Evolutionary conservation across 1,140 invertebrate species (phyloP).

Genomic region (Pachypsylla venusta): DNA sequence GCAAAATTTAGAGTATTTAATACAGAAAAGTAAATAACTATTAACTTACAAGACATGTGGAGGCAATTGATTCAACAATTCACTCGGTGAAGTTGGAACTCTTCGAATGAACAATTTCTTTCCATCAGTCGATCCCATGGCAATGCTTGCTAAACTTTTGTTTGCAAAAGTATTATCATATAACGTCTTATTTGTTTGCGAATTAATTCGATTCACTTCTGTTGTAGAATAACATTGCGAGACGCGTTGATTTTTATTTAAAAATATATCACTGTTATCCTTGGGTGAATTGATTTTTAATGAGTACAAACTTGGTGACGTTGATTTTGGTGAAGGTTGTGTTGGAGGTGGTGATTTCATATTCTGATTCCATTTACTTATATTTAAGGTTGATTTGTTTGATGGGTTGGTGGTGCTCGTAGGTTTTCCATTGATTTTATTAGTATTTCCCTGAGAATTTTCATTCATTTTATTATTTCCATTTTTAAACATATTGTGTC

Average conservation of each 20-base stretch:
- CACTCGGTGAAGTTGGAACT: slow-evolving; percentile 63
- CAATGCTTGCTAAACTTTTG: slow-evolving; percentile 51
- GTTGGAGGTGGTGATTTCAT: background rate
- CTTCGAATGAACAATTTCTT: slow-evolving; percentile 61
- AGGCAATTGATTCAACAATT: slow-evolving; percentile 45
- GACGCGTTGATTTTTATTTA: background rate
- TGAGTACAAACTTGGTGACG: background rate
- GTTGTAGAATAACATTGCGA: background rate
- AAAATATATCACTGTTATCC: background rate
- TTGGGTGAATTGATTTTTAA: background rate
- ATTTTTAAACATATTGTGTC: too few species aligned
- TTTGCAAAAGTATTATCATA: slow-evolving; percentile 23
- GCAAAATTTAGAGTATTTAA: too few species aligned
- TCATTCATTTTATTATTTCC: too few species aligned
- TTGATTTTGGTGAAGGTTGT: background rate
- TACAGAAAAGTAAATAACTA: too few species aligned
- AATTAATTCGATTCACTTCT: background rate
- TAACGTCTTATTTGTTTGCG: background rate
- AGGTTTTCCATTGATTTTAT: too few species aligned
- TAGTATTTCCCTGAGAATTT: too few species aligned
- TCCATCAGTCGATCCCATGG: slow-evolving; percentile 73
- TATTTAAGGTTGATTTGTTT: too few species aligned
- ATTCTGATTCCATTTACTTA: slow-evolving; percentile 3
- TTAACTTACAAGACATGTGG: too few species aligned
- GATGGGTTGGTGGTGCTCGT: too few species aligned